Evolutionary conservation across 35 echinoderm and acorn worm genomes (phyloP), one percentile per base, ranked within the genome.

Genomic region (Patiria miniata): DNA sequence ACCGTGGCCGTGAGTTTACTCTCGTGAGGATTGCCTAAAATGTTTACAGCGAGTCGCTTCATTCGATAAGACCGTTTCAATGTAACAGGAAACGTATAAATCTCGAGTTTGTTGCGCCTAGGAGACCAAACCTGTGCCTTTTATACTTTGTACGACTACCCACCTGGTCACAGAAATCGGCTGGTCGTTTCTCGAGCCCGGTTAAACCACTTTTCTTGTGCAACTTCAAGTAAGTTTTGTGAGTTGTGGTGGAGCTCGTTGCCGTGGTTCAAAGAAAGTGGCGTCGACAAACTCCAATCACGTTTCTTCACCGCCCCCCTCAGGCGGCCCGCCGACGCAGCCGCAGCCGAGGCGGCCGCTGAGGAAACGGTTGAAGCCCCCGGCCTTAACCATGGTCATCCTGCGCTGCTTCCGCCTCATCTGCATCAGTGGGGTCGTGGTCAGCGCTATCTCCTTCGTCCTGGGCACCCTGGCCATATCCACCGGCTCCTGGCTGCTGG

Each of bases 381-480:
- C 68, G 16, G 65, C 85, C 61, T 78, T 87, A 21, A 87, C 76
- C 33, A 53, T 78, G 68, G 50, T 87, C 40, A 77, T 77, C 7
- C 68, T 77, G 5, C 42, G 85, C 3, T 87, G 78, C 53, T 87
- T 87, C 44, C 52, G 59, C 28, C 51, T 87, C 50, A 54, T 87
- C 40, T 87, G 85, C 28, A 56, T 69, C 39, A 77, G 39, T 10
- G 85, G 85, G 17, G 85, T 87, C 0, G 28, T 87, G 22, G 44
- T 79, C 55, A 69, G 85, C 37, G 52, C 69, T 18, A 36, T 79
- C 78, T 87, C 85, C 36, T 87, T 87, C 36, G 77, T 87, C 55
- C 85, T 87, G 8, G 77, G 85, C 39, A 36, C 78, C 36, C 39
- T 87, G 10, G 85, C 85, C 76, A 87, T 87, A n/a, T 65, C 65